These are phyloP conservation scores for Anthopleura sola DNA, from an alignment of 64 coral and sea anemone genomes.

Conservation along the genomic window DNA sequence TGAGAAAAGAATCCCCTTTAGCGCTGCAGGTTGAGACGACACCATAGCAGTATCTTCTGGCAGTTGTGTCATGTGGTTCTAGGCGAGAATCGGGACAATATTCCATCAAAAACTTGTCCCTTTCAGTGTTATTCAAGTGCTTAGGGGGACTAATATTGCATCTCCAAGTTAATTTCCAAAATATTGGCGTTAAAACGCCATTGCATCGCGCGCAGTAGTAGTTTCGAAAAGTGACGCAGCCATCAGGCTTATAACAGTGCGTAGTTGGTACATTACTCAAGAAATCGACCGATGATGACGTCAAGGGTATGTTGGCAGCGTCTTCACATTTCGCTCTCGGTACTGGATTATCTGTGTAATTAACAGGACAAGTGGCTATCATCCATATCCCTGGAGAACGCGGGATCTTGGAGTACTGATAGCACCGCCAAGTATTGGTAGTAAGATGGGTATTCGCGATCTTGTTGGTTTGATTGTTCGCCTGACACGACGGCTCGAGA, in stretches of 20 bases:
- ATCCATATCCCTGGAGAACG: slow-evolving; percentile 47
- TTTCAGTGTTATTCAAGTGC: slow-evolving; percentile 24
- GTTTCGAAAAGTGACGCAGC: slow-evolving; percentile 40
- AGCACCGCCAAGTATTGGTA: not conserved
- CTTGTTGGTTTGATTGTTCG: not conserved
- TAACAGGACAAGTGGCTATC: slow-evolving; percentile 46
- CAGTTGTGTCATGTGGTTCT: not conserved
- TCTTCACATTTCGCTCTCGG: slow-evolving; percentile 42
- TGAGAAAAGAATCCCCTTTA: not conserved
- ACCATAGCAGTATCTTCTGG: slow-evolving; percentile 27
- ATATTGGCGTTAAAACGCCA: not conserved
- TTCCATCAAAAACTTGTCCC: slow-evolving; percentile 48
- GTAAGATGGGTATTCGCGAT: not conserved
- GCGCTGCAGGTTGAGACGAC: slow-evolving; percentile 27
- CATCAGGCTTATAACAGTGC: not conserved
- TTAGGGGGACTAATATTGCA: slow-evolving; percentile 70
- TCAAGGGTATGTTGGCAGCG: slow-evolving; percentile 9
- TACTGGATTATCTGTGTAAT: not conserved
- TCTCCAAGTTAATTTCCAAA: slow-evolving; percentile 57
- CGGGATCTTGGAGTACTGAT: slow-evolving; percentile 5
- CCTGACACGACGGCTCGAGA: not conserved
- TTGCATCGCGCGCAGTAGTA: slow-evolving; percentile 66
- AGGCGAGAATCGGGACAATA: slow-evolving; percentile 46
- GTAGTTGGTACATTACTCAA: slow-evolving; percentile 45
- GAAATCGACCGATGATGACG: slow-evolving; percentile 33